Conservation (phyloP, 2,888 invertebrate genomes). For the Caenorhabditis japonica region DNA sequence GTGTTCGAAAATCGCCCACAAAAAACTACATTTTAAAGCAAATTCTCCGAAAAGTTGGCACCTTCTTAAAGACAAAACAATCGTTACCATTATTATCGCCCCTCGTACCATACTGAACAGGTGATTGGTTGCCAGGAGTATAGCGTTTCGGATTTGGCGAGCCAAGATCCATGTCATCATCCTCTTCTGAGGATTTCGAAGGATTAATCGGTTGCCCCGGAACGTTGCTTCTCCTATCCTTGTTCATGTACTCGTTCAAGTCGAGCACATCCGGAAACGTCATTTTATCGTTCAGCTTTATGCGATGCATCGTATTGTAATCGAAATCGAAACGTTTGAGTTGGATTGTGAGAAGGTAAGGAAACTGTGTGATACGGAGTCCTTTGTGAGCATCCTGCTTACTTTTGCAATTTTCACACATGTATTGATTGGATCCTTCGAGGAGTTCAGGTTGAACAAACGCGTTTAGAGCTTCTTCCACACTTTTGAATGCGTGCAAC, state of each 20-base stretch:
- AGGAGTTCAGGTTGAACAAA: constrained; percentile 89
- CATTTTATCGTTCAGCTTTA: constrained; percentile 90
- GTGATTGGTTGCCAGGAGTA: constrained; percentile 9
- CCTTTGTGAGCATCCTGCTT: constrained; percentile 92
- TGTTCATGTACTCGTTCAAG: constrained; percentile 84
- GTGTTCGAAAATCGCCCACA: no score
- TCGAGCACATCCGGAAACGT: constrained; percentile 87
- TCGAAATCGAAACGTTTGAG: constrained; percentile 92
- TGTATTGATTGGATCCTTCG: constrained; percentile 88
- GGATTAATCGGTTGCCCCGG: constrained; percentile 1
- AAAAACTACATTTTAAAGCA: no score
- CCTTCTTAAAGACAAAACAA: no score
- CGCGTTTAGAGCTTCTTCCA: constrained; percentile 87
- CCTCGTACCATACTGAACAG: constrained; percentile 10
- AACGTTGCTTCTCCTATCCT: constrained; percentile 66
- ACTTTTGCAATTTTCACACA: constrained; percentile 88
- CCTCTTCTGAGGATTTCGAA: constrained; percentile 6
- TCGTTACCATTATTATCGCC: constrained; percentile 14
- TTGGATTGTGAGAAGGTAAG: constrained; percentile 88
- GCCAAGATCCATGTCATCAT: constrained; percentile 39
- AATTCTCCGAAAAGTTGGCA: no score
- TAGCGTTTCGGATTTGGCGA: constrained; percentile 38
- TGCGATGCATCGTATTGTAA: constrained; percentile 86
- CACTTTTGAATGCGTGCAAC: constrained; percentile 84
- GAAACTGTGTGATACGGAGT: constrained; percentile 87